phyloP scores from a whole-genome alignment of 35 echinoderm and acorn worm species.

The Apostichopus californicus region DNA sequence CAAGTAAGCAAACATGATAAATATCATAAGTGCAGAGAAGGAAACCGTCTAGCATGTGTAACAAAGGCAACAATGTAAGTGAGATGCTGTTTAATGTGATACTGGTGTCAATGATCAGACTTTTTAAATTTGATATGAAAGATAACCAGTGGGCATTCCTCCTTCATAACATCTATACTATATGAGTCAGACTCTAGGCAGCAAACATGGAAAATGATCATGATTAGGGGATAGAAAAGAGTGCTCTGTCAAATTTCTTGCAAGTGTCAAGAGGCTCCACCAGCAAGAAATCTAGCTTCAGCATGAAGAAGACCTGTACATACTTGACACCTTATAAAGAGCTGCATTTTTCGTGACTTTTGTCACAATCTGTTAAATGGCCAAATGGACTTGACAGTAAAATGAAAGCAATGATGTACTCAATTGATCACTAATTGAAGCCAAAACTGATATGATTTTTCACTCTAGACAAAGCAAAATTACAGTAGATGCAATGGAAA shows the following conservation, averaged over 20 bases:
- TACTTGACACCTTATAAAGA: not conserved
- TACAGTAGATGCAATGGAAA: no score
- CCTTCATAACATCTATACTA: not conserved
- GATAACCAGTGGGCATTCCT: constrained; percentile 22
- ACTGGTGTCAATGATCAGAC: not conserved
- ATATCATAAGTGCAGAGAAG: not conserved
- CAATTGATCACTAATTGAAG: no score
- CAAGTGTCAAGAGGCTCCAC: constrained; percentile 12
- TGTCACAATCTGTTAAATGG: no score
- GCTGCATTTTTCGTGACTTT: not conserved
- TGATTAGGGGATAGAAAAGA: constrained; percentile 30
- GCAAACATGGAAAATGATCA: not conserved
- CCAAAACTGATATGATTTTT: no score
- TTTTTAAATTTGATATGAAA: constrained; percentile 12
- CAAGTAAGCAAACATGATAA: not conserved
- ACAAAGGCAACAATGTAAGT: not conserved
- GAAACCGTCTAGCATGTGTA: no score
- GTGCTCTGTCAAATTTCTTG: constrained; percentile 10
- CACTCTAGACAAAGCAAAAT: no score
- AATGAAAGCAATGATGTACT: no score
- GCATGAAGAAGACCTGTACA: not conserved
- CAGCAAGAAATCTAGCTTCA: not conserved
- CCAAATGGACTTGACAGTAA: no score
- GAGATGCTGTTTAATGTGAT: not conserved
- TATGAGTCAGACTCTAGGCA: constrained; percentile 25